phyloP scores from a whole-genome alignment of 2,797 vertebrate species.

The Melopsittacus undulatus region DNA sequence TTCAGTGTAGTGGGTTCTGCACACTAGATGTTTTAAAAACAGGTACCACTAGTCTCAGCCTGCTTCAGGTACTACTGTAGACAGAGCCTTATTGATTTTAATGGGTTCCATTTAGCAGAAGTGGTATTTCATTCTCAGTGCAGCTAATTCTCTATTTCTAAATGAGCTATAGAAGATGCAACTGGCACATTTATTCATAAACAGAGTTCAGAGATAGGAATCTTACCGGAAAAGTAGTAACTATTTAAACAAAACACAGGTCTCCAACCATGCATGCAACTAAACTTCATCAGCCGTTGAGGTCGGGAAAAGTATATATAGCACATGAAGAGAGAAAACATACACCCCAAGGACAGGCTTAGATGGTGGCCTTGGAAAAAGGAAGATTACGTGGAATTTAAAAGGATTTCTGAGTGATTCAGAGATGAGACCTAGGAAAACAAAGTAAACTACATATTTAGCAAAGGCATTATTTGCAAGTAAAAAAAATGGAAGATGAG shows the following conservation, averaged over 20 bases:
- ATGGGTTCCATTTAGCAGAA: background rate
- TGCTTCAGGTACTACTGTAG: background rate
- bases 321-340: background rate
- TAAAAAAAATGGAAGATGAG: background rate
- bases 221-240: background rate
- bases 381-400: background rate
- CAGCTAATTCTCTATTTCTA: background rate
- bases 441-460: background rate
- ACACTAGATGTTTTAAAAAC: background rate
- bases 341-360: background rate
- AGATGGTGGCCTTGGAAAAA: background rate
- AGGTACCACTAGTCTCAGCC: background rate
- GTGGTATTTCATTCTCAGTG: background rate
- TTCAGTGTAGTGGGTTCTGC: background rate
- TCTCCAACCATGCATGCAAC: background rate
- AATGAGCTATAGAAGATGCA: background rate
- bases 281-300: background rate
- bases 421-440: background rate
- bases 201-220: background rate
- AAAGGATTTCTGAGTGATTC: background rate
- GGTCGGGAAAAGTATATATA: rapidly evolving
- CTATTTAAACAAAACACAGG: background rate
- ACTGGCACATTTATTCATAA: background rate
- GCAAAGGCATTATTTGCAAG: background rate
- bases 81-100: background rate